A percentile compares a stretch with the other conserved stretches of the same genome.
Evolutionary conservation across 2,113 vertebrate genomes (phyloP).

Genomic region (Phrynosoma blainvillii): DNA sequence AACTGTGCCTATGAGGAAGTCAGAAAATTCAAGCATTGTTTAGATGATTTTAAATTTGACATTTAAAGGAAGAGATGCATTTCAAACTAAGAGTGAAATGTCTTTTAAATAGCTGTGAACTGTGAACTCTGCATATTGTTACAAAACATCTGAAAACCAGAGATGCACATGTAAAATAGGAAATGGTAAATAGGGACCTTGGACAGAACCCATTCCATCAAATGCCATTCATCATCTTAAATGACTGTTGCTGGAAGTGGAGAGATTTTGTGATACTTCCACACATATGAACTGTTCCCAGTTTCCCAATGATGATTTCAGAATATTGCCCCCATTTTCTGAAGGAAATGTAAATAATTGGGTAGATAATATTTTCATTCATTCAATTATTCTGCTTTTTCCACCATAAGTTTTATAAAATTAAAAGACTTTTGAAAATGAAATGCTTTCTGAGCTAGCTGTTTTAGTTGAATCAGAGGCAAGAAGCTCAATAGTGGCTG

Average conservation of each 20-base stretch:
- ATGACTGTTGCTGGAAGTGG: background rate
- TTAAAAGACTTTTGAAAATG: too few species aligned
- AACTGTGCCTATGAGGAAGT: background rate
- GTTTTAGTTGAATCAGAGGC: too few species aligned
- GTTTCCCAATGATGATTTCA: background rate
- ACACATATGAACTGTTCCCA: background rate
- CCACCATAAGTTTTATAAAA: too few species aligned
- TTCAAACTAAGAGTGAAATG: background rate
- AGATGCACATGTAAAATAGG: background rate
- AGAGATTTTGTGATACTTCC: background rate
- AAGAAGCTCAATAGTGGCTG: too few species aligned
- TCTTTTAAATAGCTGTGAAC: background rate
- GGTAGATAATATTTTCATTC: too few species aligned
- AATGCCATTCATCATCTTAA: background rate
- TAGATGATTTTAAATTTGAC: background rate
- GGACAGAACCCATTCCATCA: background rate
- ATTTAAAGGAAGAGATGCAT: background rate
- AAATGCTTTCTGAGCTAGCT: too few species aligned
- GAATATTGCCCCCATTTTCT: background rate
- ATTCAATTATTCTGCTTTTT: too few species aligned
- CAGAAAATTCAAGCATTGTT: background rate
- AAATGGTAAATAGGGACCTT: background rate
- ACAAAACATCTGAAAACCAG: background rate
- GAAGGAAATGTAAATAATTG: too few species aligned
- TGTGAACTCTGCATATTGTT: background rate